Base-by-base conservation (phyloP, 2,797 vertebrate species). In the Myotis daubentonii region DNA sequence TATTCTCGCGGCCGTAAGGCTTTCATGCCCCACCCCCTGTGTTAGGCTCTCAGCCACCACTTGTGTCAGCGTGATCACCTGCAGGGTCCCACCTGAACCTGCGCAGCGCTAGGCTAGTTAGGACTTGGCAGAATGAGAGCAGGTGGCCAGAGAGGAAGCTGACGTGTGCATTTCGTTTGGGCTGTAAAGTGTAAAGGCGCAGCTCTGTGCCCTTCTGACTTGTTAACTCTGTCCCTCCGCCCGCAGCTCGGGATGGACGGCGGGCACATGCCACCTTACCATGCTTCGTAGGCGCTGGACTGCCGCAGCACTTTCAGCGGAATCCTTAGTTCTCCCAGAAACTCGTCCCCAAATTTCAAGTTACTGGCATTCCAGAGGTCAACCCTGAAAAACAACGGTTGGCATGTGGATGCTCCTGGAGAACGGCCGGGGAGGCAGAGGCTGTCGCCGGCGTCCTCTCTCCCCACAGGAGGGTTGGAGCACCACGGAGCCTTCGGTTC, bases 321-420 rank as follows among this genome's bases (percentile, higher is more conserved):
- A 86, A 99, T 99, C 44, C 99, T 98, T 44, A 99, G 98, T 30
- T 99, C 99, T 96, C 99, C 99, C 66, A 99, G 98, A 97, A 99
- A 99, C 98, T 99, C 99, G 0, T 99, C 99, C 70, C 99, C 99
- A 87, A 99, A 99, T 98, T 99, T 99, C 97, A 99, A 97, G 97
- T 99, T 99, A 97, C 99, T 99, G 98, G 99, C 99, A 47, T 99
- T 99, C 99, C 99, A 99, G 97, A 99, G 98, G 94, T 99, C 99
- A 96, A 99, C 99, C 95, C 99, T 99, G 97, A 78, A 97, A 94
- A 96, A 13, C 20, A 82, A 44, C 5, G 1, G 2, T 33, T 0
- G 5, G 41, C 8, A 6, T 22, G 9, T 3, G 19, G 87, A 11
- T 33, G 25, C 30, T 22, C 36, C 2, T 20, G 3, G 23, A 8